Base-by-base conservation (phyloP, 2,888 invertebrate species). In the Eupeodes latifasciatus region DNA sequence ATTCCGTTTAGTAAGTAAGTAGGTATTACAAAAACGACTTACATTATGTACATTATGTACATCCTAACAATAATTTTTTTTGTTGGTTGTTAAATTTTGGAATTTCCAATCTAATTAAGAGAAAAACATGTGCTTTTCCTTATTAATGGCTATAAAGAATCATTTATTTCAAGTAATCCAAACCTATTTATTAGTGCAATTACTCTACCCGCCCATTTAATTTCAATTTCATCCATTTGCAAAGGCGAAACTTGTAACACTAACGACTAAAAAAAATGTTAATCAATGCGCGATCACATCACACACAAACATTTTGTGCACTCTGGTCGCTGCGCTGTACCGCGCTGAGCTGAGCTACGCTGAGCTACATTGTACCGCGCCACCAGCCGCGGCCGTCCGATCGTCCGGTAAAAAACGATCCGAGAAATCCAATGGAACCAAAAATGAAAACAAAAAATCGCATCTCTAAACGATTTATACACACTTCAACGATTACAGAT, bases 401-500 rank as follows among this genome's bases (percentile, higher is more conserved):
- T 40, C 40, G 16, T 36, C 72, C 72, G 57, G 11, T 49, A 44
- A 47, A 34, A 72, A 59, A 59, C 57, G 59, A 72, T 47, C 55
- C 66, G n/a, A 57, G 27, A 66, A 66, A 27, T 47, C 66, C 7
- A 66, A 66, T 27, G 27, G 1, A 47, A 14, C 4, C 27, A 12
- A 27, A 19, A n/a, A 40, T 40, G n/a, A 27, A 12, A 59, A 19
- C 19, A 19, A 59, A 72, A 72, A 72, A 57, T 59, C 72, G 47
- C 44, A 62, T 67, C 75, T 81, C 59, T 51, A 66, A 66, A 49
- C 66, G 57, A 74, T 69, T 57, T 76, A 72, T 19, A 76, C 75
- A 72, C 72, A 72, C 72, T 72, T 59, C 61, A 76, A 87, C 66
- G 76, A 66, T 44, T 66, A 66, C 66, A 72, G 76, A 80, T 83